A percentile compares a stretch with the other conserved stretches of the same genome.
Evolutionary conservation across 2,113 vertebrate genomes (phyloP).

Genomic region (Ammospiza caudacuta): DNA sequence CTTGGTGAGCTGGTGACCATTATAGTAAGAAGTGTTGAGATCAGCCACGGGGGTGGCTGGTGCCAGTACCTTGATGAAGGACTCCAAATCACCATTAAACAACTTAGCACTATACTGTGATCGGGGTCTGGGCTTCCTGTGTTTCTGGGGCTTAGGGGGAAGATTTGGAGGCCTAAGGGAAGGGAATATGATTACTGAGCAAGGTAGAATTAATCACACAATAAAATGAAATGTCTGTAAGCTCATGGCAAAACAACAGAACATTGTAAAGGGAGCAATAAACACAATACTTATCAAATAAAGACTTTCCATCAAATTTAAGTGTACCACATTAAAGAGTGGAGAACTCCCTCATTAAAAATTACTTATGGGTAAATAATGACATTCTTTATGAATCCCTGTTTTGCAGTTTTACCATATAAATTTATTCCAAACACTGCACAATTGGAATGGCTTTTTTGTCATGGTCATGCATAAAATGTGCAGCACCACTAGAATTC

Average conservation of each 20-base stretch:
- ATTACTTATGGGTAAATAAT: not conserved
- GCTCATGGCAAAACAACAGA: constrained; percentile 48
- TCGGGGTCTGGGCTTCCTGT: constrained; percentile 87
- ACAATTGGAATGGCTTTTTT: not conserved
- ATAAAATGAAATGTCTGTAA: constrained; percentile 58
- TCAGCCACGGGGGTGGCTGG: constrained; percentile 69
- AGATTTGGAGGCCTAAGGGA: constrained; percentile 90
- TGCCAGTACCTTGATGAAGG: constrained; percentile 92
- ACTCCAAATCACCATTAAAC: constrained; percentile 97
- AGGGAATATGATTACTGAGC: constrained; percentile 82
- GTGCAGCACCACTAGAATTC: not conserved
- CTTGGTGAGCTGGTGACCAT: constrained; percentile 68
- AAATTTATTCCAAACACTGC: not conserved
- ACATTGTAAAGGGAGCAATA: not conserved
- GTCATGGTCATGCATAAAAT: not conserved
- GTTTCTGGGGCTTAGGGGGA: constrained; percentile 88
- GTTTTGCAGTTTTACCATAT: not conserved
- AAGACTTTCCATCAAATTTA: not conserved
- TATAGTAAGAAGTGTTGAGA: constrained; percentile 70
- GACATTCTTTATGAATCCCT: not conserved
- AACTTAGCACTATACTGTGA: constrained; percentile 93
- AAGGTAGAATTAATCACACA: constrained; percentile 61
- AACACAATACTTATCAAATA: not conserved
- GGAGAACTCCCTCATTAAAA: not conserved
- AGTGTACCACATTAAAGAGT: not conserved